Conservation (phyloP, 2,797 vertebrate species). For the Muscicapa striata region DNA sequence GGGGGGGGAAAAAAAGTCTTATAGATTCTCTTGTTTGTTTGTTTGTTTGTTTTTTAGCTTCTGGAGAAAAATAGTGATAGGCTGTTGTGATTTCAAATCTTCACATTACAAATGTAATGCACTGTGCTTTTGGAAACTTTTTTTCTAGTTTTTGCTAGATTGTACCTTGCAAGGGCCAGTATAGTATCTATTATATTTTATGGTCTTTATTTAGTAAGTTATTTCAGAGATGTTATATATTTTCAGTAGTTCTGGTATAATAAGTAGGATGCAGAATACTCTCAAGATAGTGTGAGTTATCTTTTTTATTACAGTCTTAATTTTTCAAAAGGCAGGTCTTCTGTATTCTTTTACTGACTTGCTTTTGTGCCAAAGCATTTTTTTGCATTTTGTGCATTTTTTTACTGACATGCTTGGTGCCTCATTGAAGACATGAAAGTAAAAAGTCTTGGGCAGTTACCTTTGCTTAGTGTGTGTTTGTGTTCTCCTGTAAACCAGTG, state of each 20-base stretch:
- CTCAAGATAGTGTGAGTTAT: not conserved
- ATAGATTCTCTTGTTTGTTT: not conserved
- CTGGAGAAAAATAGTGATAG: not conserved
- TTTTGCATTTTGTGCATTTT: too few relatives aligned
- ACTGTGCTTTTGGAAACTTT: not conserved
- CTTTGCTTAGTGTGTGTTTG: not conserved
- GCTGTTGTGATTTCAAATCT: not conserved
- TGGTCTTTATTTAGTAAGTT: not conserved
- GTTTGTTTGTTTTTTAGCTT: not conserved
- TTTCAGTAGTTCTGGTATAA: not conserved
- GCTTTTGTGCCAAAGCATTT: not conserved
- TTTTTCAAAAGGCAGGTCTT: not conserved
- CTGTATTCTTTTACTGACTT: not conserved
- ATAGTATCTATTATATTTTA: not conserved
- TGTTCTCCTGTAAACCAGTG: not conserved
- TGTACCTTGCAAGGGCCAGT: not conserved
- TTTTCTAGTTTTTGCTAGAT: not conserved
- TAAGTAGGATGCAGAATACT: not conserved
- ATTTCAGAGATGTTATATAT: not conserved
- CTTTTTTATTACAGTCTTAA: not conserved
- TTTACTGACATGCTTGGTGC: not conserved
- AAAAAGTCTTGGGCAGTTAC: not conserved
- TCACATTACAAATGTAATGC: not conserved
- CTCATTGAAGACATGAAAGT: not conserved
- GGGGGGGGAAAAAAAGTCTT: not conserved